A percentile compares a stretch with the other conserved stretches of the same genome.
Conservation (phyloP, 2,113 vertebrate genomes). For the Tauraco erythrolophus region DNA sequence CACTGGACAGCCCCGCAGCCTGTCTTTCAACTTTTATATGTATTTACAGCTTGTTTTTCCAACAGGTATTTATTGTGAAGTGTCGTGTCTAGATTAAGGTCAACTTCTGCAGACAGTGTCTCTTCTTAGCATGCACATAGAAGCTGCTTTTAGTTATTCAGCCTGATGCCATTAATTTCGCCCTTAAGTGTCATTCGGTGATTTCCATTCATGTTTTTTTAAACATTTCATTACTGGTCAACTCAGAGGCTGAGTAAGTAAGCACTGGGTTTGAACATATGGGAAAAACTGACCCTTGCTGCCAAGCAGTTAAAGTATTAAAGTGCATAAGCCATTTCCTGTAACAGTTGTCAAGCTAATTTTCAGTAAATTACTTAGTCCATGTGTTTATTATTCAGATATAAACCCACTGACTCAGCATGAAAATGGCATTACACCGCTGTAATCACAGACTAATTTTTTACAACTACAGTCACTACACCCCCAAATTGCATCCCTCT, state of each 20-base stretch:
- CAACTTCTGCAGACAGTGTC: background rate
- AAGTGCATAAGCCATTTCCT: slow-evolving; percentile 44
- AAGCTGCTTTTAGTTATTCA: background rate
- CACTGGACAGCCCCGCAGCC: background rate
- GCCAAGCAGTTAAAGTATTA: slow-evolving; percentile 60
- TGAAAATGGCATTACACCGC: slow-evolving; percentile 16
- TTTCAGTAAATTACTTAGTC: slow-evolving; percentile 51
- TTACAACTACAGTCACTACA: background rate
- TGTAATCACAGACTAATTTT: slow-evolving; percentile 34
- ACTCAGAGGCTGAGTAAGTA: background rate
- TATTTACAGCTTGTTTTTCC: background rate
- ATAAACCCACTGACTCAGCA: slow-evolving; percentile 1
- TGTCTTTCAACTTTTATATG: background rate
- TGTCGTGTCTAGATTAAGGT: background rate
- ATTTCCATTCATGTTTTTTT: background rate
- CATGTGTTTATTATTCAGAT: slow-evolving; percentile 46
- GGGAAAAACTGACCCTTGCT: slow-evolving; percentile 17
- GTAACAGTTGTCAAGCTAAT: slow-evolving; percentile 61
- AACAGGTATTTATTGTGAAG: background rate
- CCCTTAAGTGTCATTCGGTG: background rate
- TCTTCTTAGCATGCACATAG: background rate
- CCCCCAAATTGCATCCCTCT: background rate
- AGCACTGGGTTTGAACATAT: background rate
- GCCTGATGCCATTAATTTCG: background rate
- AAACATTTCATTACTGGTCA: background rate